Evolutionary conservation across 2,797 vertebrate genomes (phyloP).

Genomic region (Epinephelus awoara): DNA sequence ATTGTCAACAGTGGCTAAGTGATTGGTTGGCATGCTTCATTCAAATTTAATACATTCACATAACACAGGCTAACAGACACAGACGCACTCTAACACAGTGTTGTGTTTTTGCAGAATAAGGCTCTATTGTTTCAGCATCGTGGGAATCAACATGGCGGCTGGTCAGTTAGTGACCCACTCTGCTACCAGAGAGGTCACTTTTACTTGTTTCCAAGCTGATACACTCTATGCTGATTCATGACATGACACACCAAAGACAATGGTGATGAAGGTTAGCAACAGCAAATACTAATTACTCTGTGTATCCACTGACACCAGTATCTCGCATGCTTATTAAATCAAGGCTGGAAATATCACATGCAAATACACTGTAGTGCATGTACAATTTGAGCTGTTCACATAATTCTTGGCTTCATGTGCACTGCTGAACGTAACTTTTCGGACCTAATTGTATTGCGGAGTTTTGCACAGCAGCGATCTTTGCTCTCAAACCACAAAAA

Average conservation of each 20-base stretch:
- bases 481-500: too few species aligned
- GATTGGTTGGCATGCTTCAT: slow-evolving; percentile 77
- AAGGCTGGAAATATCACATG: too few species aligned
- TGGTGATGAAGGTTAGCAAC: background rate
- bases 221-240: background rate
- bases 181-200: slow-evolving; percentile 9
- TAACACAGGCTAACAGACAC: slow-evolving; percentile 59
- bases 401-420: too few species aligned
- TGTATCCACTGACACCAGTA: too few species aligned
- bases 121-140: slow-evolving; percentile 78
- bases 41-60: slow-evolving; percentile 73
- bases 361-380: too few species aligned
- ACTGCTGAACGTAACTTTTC: too few species aligned
- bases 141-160: slow-evolving; percentile 80
- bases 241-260: background rate
- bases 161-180: slow-evolving; percentile 41
- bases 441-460: too few species aligned
- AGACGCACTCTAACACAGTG: slow-evolving; percentile 48
- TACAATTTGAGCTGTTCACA: too few species aligned
- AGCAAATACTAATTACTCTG: background rate
- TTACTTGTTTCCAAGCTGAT: slow-evolving; percentile 30
- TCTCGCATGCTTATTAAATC: too few species aligned
- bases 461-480: too few species aligned
- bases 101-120: slow-evolving; percentile 70
- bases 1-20: slow-evolving; percentile 74